phyloP scores from a whole-genome alignment of 2,113 vertebrate species.

The Scomber scombrus region DNA sequence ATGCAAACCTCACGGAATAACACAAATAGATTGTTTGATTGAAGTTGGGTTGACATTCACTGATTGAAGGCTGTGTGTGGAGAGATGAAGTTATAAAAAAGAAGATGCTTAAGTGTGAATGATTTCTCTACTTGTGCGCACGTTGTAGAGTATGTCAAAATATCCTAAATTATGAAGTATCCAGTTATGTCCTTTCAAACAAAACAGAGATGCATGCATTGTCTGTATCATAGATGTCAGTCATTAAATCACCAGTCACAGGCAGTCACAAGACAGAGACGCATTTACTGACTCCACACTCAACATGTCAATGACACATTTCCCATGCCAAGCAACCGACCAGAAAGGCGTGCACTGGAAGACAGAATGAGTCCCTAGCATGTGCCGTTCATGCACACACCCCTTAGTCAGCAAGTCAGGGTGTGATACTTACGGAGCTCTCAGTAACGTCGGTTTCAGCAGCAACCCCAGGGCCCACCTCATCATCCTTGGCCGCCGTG shows the following conservation, averaged over 20 bases:
- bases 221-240: constrained; percentile 5
- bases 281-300: constrained; percentile 35
- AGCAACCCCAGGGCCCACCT: constrained; percentile 94
- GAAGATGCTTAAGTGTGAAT: neutral
- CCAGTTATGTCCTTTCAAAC: neutral
- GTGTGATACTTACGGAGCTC: constrained; percentile 90
- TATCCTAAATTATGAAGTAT: neutral
- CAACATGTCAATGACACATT: constrained; percentile 67
- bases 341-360: constrained; percentile 54
- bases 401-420: constrained; percentile 40
- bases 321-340: constrained; percentile 64
- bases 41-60: constrained; percentile 6
- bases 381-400: constrained; percentile 69
- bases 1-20: constrained; percentile 42
- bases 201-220: constrained; percentile 45
- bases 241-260: constrained; percentile 12
- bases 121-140: neutral
- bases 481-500: constrained; percentile 86
- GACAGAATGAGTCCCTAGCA: constrained; percentile 37
- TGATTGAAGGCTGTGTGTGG: constrained; percentile 28
- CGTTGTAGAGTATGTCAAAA: neutral
- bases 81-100: neutral
- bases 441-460: constrained; percentile 95
- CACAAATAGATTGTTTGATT: neutral
- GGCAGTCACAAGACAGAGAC: constrained; percentile 19